Percentiles rank a stretch among this genome's conserved stretches.
phyloP scores from a whole-genome alignment of 2,797 vertebrate species.

The Oreochromis mossambicus region DNA sequence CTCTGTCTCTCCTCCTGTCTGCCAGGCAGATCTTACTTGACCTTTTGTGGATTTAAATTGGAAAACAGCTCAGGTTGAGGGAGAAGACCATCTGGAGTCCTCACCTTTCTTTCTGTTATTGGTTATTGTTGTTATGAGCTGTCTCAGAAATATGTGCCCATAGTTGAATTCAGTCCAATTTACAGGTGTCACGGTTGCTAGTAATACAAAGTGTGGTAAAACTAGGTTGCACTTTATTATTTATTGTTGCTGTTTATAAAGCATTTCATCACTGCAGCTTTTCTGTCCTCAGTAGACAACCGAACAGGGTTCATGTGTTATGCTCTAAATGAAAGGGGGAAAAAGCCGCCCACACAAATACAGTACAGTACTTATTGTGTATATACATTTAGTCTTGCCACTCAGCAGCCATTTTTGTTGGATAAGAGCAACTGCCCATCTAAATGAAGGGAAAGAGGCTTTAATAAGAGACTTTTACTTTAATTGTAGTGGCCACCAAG shows the following conservation, averaged over 20 bases:
- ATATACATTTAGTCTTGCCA: not conserved
- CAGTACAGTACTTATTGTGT: not conserved
- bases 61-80: slow-evolving; percentile 63
- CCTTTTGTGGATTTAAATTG: slow-evolving; percentile 74
- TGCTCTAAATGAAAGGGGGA: not conserved
- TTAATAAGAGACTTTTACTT: not conserved
- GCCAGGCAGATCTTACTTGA: slow-evolving; percentile 76
- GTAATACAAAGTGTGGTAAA: not conserved
- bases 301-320: not conserved
- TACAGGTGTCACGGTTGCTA: not conserved
- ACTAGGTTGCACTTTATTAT: slow-evolving; percentile 46
- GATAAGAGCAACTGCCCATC: not conserved
- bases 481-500: not conserved
- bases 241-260: slow-evolving; percentile 28
- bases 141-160: not conserved
- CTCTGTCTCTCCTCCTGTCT: slow-evolving; percentile 48
- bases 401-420: not conserved
- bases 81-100: slow-evolving; percentile 47
- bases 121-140: not conserved
- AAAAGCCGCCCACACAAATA: not conserved
- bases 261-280: slow-evolving; percentile 11
- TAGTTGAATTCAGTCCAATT: slow-evolving; percentile 20
- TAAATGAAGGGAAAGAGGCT: not conserved
- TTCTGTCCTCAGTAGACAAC: not conserved
- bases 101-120: slow-evolving; percentile 34